A percentile compares a stretch with the other conserved stretches of the same genome.
Evolutionary conservation across 2,888 invertebrate genomes (phyloP).

Genomic region (Hemistola chrysoprasaria): DNA sequence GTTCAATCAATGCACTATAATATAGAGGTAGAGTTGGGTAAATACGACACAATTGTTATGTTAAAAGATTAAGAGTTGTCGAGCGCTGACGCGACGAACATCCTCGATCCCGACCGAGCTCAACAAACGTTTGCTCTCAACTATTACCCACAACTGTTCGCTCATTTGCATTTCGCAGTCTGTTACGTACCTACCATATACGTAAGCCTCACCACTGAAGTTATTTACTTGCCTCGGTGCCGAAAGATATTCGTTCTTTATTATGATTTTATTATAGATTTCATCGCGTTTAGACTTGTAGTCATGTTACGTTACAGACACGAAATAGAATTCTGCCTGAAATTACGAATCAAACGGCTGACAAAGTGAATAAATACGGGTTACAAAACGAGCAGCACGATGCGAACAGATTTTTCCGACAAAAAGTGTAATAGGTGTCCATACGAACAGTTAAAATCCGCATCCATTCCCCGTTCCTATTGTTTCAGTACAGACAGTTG

Average conservation of each 20-base stretch:
- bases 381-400: slow-evolving; percentile 20
- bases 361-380: slow-evolving; percentile 24
- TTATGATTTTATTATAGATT: slow-evolving; percentile 18
- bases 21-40: slow-evolving; percentile 27
- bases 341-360: slow-evolving; percentile 7
- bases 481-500: slow-evolving; percentile 61
- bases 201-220: slow-evolving; percentile 43
- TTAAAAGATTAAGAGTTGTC: slow-evolving; percentile 52
- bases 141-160: slow-evolving; percentile 48
- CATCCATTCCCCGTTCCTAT: slow-evolving; percentile 48
- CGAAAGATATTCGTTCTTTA: slow-evolving; percentile 25
- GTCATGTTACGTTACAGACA: slow-evolving; percentile 7
- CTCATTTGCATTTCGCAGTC: slow-evolving; percentile 61
- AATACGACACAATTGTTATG: slow-evolving; percentile 45
- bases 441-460: slow-evolving; percentile 49
- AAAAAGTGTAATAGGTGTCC: slow-evolving; percentile 34
- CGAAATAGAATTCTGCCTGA: slow-evolving; percentile 10
- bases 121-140: slow-evolving; percentile 51
- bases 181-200: too few species aligned
- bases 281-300: slow-evolving; percentile 11
- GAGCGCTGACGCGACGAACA: slow-evolving; percentile 32
- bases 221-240: slow-evolving; percentile 33
- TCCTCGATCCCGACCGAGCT: slow-evolving; percentile 26
- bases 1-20: slow-evolving; percentile 20
- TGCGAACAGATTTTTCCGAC: slow-evolving; percentile 21